Evolutionary conservation across 2,888 invertebrate genomes (phyloP), one percentile per base, ranked within the genome.

Genomic region (Hydrotaea cyrtoneurina): DNA sequence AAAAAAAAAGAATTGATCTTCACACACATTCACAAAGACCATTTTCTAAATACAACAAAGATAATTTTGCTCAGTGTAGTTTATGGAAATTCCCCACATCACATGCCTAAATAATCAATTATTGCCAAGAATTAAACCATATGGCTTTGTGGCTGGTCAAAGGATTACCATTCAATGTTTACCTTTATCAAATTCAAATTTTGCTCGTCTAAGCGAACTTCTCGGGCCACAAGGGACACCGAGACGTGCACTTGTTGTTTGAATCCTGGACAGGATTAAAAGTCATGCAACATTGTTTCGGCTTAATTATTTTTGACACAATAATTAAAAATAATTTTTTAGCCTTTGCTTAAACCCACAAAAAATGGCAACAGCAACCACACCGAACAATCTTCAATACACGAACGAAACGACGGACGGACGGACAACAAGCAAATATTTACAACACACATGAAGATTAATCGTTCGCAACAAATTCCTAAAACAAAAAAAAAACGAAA

Each of bases 281-380:
- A 59, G 59, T 15, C 59, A 23, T 10, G 26, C 59, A 59, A 59
- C 59, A 59, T 59, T 59, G 23, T 59, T 23, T 13, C 26, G 59
- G 59, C 59, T 71, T 71, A 71, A 71, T 71, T 71, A 71, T 71
- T 71, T 53, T 50, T 71, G 71, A 71, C 71, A 71, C 31, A 71
- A 71, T 71, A 71, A 69, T 69, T 69, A 69, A 69, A 69, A 69
- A 43, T 46, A 69, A 71, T 71, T 71, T n/a, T 71, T 71, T 26
- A 59, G 59, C 26, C 21, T 59, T 59, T 26, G 13, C 11, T 23
- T 15, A 59, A 59, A 59, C 15, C 23, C 23, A 23, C 23, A 21
- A 57, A 31, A 57, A 57, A n/a, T n/a, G 11, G 11, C 23, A 57
- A 43, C 43, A 43, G n/a, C 43, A 43, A 3, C 3, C 7, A 10